These are phyloP conservation scores for Drosophila lutescens DNA, from an alignment of 2,888 invertebrate species.

Conservation along the genomic window DNA sequence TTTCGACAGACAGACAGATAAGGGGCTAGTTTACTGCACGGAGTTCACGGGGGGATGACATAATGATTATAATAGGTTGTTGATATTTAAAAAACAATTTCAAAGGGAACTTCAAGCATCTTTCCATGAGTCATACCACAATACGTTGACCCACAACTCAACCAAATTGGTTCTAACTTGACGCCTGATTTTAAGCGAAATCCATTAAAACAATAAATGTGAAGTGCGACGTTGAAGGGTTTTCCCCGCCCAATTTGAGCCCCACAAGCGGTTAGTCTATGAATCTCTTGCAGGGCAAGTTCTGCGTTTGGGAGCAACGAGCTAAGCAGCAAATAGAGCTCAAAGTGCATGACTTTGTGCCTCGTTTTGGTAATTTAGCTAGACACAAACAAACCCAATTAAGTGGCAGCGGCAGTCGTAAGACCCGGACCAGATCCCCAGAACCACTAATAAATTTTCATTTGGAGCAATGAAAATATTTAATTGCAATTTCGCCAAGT, in stretches of 20 bases:
- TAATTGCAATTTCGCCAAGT: conserved; percentile 47
- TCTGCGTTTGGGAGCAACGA: conserved; percentile 5
- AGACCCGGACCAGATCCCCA: conserved; percentile 9
- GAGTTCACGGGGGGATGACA: background rate
- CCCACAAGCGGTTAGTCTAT: background rate
- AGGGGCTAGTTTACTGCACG: background rate
- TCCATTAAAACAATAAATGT: conserved; percentile 16
- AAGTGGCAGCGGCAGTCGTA: conserved; percentile 44
- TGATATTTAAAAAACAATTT: background rate
- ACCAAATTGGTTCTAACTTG: background rate
- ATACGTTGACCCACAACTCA: background rate
- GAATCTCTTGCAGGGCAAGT: conserved; percentile 5
- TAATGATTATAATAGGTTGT: background rate
- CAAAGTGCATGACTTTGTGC: conserved; percentile 35
- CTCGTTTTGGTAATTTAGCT: conserved; percentile 29
- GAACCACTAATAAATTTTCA: conserved; percentile 63
- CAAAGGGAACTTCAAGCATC: too few species aligned
- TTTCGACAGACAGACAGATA: conserved; percentile 27
- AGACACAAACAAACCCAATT: conserved; percentile 60
- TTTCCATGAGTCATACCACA: background rate
- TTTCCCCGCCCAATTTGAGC: background rate
- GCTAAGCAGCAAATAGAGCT: conserved; percentile 17
- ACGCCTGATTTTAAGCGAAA: conserved; percentile 42
- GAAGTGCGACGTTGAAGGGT: conserved; percentile 19
- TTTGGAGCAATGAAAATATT: conserved; percentile 56